phyloP scores from a whole-genome alignment of 1,140 invertebrate genomes.

The Samia ricini region DNA sequence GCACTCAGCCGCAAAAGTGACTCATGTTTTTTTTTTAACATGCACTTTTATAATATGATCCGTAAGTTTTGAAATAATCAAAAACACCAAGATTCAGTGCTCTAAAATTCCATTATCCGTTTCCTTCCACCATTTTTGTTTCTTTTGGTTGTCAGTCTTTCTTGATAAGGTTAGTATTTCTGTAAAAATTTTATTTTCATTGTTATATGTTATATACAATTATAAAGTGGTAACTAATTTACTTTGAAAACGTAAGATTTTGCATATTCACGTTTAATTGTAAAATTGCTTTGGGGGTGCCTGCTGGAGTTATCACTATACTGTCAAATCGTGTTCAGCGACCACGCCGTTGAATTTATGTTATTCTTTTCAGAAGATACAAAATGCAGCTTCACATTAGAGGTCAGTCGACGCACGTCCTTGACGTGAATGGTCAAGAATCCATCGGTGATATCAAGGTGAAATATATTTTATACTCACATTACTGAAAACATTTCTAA shows the following conservation, averaged over 20 bases:
- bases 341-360: slow-evolving; percentile 56
- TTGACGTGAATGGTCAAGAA: slow-evolving; percentile 71
- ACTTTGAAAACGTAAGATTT: neutral
- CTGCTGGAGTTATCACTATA: neutral
- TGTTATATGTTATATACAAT: slow-evolving; percentile 12
- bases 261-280: neutral
- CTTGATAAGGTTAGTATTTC: slow-evolving; percentile 63
- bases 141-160: slow-evolving; percentile 69
- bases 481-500: neutral
- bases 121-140: slow-evolving; percentile 66
- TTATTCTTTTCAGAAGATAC: slow-evolving; percentile 55
- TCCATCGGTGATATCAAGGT: slow-evolving; percentile 75
- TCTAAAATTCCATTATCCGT: slow-evolving; percentile 19
- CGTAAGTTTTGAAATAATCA: too few relatives aligned
- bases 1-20: too few relatives aligned
- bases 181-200: slow-evolving; percentile 19
- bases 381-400: slow-evolving; percentile 77
- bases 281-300: neutral
- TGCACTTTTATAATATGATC: too few relatives aligned
- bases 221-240: neutral
- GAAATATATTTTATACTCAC: slow-evolving; percentile 15
- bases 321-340: slow-evolving; percentile 12
- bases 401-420: slow-evolving; percentile 72
- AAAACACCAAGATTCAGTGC: neutral
- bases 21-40: too few relatives aligned